Conservation (phyloP, 37 sponge, comb jelly and placozoan species). For the Crambe crambe region DNA sequence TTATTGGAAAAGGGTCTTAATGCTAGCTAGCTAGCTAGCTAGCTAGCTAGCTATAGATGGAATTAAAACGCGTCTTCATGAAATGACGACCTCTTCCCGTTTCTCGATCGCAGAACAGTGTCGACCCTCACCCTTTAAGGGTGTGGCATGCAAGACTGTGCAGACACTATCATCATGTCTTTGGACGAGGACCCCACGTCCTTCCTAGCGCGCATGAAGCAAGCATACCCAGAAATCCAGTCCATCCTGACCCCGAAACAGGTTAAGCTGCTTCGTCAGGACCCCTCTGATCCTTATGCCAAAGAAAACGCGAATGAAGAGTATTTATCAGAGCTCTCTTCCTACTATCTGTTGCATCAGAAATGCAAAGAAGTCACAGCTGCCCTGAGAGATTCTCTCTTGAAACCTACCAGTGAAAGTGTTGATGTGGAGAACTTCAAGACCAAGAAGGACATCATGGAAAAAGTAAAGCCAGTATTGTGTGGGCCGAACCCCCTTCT, state of each 20-base stretch:
- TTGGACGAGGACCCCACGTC: constrained; percentile 22
- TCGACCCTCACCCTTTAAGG: too few relatives aligned
- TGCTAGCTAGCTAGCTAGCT: too few relatives aligned
- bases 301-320: constrained; percentile 34
- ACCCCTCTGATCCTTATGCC: constrained; percentile 18
- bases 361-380: constrained; percentile 4
- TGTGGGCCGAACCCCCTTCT: too few relatives aligned
- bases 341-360: constrained; percentile 5
- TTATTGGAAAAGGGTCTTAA: too few relatives aligned
- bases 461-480: constrained; percentile 7
- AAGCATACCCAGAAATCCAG: constrained; percentile 7
- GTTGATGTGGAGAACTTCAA: constrained; percentile 23
- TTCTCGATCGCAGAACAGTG: too few relatives aligned
- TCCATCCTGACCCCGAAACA: constrained; percentile 18
- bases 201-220: constrained; percentile 14
- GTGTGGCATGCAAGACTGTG: too few relatives aligned
- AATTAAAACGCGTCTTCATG: too few relatives aligned
- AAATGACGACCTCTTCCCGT: too few relatives aligned
- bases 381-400: constrained; percentile 20
- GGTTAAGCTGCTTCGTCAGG: constrained; percentile 17
- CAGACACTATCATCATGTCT: too few relatives aligned
- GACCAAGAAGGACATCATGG: not conserved
- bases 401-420: constrained; percentile 14
- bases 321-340: constrained; percentile 24
- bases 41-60: too few relatives aligned